Base-by-base conservation (phyloP, 2,888 invertebrate species). In the Metellina segmentata region DNA sequence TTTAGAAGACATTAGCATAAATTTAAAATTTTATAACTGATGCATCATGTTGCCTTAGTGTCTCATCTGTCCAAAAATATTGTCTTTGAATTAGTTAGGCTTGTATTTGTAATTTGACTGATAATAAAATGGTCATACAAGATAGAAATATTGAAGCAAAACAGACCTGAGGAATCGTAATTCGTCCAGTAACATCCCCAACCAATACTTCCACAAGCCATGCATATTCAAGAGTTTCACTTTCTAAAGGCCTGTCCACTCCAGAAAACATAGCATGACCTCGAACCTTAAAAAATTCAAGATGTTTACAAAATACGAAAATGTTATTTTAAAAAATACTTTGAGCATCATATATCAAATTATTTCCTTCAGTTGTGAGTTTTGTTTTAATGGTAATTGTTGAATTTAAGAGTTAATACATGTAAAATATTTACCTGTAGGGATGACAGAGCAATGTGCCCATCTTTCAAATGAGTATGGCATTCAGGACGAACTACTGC, bases 221-320 rank as follows among this genome's bases (percentile, higher is more conserved):
- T 0, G 97, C 98, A 95, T 99, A 99, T 95, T 99, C 99, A 20
- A 99, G 95, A 0, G 99, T 99, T 94, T 99, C 99, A 95, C 98
- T 97, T 94, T 98, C 98, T 34, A 99, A 96, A 9, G 97, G 96
- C 93, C 98, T 96, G 87, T 98, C 98, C 89, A 98, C 97, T 94
- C 98, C 98, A 94, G 99, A 99, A 94, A 99, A 99, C 97, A 98
- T 98, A 0, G 98, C 98, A 95, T 99, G 98, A 0, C 99, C 99
- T 94, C 99, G 96, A 91, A 98, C 96, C 96, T 97, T 95, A 77
- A 96, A 91, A 53, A 69, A 72, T 34, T 61, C 69, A 48, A 34
- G 13, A 6, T 52, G 52, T 85, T 71, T 81, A 48, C n/a, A 69
- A 11, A 6, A 52, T 9, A 48, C 9, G 69, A n/a, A 19, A 19